A percentile compares a stretch with the other conserved stretches of the same genome.
Evolutionary conservation across 2,888 invertebrate genomes (phyloP).

Genomic region (Lithophane leautieri): DNA sequence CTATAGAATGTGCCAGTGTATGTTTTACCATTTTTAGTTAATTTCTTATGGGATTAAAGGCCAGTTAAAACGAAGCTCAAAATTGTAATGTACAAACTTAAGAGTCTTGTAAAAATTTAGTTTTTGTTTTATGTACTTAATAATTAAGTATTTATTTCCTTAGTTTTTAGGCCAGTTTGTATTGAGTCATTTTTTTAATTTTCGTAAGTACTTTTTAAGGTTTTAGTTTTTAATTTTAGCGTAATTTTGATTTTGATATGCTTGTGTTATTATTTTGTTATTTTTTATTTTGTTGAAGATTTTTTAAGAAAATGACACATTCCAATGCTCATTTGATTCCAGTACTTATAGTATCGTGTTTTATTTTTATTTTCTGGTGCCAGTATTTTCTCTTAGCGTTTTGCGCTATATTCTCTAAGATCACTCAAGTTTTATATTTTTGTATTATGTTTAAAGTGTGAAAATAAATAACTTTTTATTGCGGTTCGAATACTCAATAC

Average conservation of each 20-base stretch:
- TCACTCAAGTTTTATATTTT: neutral
- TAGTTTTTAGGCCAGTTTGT: constrained; percentile 87
- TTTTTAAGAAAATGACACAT: constrained; percentile 81
- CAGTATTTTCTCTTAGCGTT: constrained; percentile 32
- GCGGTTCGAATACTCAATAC: constrained; percentile 29
- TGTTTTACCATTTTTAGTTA: constrained; percentile 80
- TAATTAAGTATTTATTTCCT: constrained; percentile 86
- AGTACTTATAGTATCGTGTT: constrained; percentile 25
- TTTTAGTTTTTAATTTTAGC: constrained; percentile 75
- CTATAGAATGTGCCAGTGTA: constrained; percentile 76
- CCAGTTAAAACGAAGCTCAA: constrained; percentile 88
- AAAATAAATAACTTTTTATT: constrained; percentile 17
- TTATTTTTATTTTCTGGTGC: constrained; percentile 32
- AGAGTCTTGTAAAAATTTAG: constrained; percentile 75
- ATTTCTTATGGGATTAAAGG: constrained; percentile 84
- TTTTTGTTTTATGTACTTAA: constrained; percentile 68
- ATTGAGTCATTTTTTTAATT: constrained; percentile 84
- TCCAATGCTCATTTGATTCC: constrained; percentile 76
- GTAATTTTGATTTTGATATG: constrained; percentile 73
- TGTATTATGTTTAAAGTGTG: neutral
- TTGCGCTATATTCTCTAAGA: constrained; percentile 6
- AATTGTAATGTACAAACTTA: constrained; percentile 86
- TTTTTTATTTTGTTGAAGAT: constrained; percentile 85
- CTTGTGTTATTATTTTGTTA: constrained; percentile 83
- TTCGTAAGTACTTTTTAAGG: constrained; percentile 64